phyloP scores from a whole-genome alignment of 2,113 vertebrate genomes.

The Limnothrissa miodon region DNA sequence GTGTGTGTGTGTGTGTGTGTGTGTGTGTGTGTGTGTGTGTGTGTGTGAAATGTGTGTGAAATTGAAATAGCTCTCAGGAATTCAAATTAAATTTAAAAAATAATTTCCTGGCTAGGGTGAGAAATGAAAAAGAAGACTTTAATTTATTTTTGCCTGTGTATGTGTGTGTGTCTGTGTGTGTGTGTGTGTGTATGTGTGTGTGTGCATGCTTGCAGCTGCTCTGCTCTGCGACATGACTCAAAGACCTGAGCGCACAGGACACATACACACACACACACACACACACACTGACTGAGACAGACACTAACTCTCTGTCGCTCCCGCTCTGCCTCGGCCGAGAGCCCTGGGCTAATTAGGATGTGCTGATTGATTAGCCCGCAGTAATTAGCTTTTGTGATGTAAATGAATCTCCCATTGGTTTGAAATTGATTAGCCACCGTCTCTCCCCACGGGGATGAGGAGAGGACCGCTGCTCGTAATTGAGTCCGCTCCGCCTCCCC shows the following conservation, averaged over 20 bases:
- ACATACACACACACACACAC: slow-evolving; percentile 19
- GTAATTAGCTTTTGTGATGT: slow-evolving; percentile 57
- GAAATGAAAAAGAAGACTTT: background rate
- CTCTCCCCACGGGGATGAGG: slow-evolving; percentile 38
- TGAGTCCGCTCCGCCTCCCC: slow-evolving; percentile 34
- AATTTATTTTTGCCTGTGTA: background rate
- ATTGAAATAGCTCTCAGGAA: too few relatives aligned
- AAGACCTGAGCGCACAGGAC: background rate
- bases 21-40: background rate
- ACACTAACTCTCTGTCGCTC: slow-evolving; percentile 10
- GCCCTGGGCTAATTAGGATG: slow-evolving; percentile 52
- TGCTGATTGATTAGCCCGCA: slow-evolving; percentile 52
- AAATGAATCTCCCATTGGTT: slow-evolving; percentile 50
- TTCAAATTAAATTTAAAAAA: too few relatives aligned
- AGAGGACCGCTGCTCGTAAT: slow-evolving; percentile 14
- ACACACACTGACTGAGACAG: background rate
- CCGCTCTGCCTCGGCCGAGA: slow-evolving; percentile 25
- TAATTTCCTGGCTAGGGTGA: background rate
- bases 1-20: background rate
- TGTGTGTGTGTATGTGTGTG: background rate
- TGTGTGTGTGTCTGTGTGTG: background rate
- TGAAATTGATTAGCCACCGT: slow-evolving; percentile 47
- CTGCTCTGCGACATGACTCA: background rate
- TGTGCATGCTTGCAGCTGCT: background rate
- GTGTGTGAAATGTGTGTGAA: background rate